phyloP scores from a whole-genome alignment of 2,113 vertebrate genomes.

The Hipposideros armiger region DNA sequence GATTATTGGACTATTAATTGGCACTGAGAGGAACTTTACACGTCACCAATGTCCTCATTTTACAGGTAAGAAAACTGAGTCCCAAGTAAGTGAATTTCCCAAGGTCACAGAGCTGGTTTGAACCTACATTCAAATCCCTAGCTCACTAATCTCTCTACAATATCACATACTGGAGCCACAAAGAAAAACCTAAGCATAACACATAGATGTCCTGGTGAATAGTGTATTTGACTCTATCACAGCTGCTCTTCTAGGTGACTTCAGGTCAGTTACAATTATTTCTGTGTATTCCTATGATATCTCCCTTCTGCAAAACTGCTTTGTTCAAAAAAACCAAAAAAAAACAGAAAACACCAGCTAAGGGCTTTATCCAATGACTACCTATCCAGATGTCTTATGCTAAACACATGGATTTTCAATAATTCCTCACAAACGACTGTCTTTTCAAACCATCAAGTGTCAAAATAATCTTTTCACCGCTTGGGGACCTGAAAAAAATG shows the following conservation, averaged over 20 bases:
- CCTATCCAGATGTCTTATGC: not conserved
- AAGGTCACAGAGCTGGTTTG: not conserved
- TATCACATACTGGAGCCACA: not conserved
- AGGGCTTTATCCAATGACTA: slow-evolving; percentile 11
- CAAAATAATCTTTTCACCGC: not conserved
- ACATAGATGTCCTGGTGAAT: not conserved
- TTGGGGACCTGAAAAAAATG: not conserved
- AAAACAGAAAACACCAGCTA: not conserved
- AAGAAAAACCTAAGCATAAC: not conserved
- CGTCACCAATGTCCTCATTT: not conserved
- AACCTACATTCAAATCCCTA: slow-evolving; percentile 13
- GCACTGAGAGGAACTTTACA: not conserved
- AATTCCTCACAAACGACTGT: not conserved
- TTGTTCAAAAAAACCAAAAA: not conserved
- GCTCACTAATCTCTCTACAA: not conserved
- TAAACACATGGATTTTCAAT: slow-evolving; percentile 33
- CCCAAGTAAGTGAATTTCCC: not conserved
- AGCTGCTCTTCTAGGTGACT: not conserved
- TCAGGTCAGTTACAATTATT: not conserved
- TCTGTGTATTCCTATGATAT: not conserved
- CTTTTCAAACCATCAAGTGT: not conserved
- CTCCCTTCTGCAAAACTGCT: not conserved
- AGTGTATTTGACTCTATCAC: not conserved
- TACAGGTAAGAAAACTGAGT: slow-evolving; percentile 34
- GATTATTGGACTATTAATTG: not conserved